Base-by-base conservation (phyloP, 2,888 invertebrate species). In the Lysandra bellargus region DNA sequence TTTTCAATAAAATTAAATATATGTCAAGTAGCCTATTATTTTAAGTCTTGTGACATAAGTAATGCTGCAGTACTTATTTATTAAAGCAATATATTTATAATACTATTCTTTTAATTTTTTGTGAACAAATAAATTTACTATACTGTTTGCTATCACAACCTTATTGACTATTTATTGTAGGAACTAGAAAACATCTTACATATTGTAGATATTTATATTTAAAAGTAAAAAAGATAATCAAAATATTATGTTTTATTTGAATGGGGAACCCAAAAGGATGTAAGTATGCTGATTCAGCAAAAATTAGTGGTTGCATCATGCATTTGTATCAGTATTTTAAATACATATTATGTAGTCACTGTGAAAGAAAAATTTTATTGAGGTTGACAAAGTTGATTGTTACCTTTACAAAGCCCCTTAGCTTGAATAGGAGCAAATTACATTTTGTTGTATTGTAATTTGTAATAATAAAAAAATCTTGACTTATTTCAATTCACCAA, bases 181-280 rank as follows among this genome's bases (percentile, higher is more conserved):
- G 1, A 75, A 76, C 33, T 57, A 76, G 30, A 57, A 57, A 57
- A 57, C 17, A 57, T 57, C 57, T 57, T 57, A 17, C 30, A 2
- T 74, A 74, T 23, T 76, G 76, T 76, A 76, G 76, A 76, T 76
- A 57, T 30, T 30, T 14, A 40, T 74, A 74, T 74, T 44, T 44
- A 7, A 44, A 44, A 69, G 33, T 69, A 33, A 44, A 74, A 74
- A 76, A 49, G 30, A 53, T n/a, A 53, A 75, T 53, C 14, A 12
- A 57, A 76, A 5, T 57, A 76, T 12, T 23, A 12, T 76, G 53
- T 76, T 76, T 76, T 57, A 76, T 76, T 76, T 69, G 6, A 33
- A 33, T 69, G 30, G 12, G 12, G 6, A 37, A 69, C 69, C 69
- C 23, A 69, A 33, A 69, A 4, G 3, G 30, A 69, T 69, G 57